These are phyloP conservation scores for Osmoderma eremita DNA, from an alignment of 2,888 invertebrate genomes.

Conservation along the genomic window DNA sequence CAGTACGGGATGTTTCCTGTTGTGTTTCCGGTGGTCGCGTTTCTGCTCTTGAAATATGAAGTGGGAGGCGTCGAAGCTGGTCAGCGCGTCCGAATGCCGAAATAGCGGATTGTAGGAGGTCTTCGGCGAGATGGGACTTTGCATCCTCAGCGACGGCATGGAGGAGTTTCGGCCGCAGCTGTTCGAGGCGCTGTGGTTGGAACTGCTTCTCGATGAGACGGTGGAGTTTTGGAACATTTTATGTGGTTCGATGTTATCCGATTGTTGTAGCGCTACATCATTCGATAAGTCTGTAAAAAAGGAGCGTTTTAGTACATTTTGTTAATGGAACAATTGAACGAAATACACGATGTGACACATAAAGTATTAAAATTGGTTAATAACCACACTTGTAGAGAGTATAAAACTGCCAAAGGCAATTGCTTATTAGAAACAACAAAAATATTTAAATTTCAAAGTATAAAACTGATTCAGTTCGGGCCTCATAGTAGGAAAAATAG, in stretches of 20 bases:
- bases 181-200: slow-evolving; percentile 55
- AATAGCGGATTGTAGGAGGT: slow-evolving; percentile 58
- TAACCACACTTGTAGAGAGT: too few relatives aligned
- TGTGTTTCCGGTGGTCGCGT: slow-evolving; percentile 32
- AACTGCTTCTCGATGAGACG: slow-evolving; percentile 59
- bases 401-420: too few relatives aligned
- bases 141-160: slow-evolving; percentile 60
- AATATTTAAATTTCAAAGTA: too few relatives aligned
- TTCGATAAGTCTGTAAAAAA: slow-evolving; percentile 24
- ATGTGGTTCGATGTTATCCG: background rate
- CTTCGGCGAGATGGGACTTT: slow-evolving; percentile 56
- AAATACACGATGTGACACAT: too few relatives aligned
- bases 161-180: slow-evolving; percentile 60
- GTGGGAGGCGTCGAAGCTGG: slow-evolving; percentile 61
- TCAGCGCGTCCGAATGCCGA: slow-evolving; percentile 57
- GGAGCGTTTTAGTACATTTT: too few relatives aligned
- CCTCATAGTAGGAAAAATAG: too few relatives aligned
- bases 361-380: too few relatives aligned
- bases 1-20: slow-evolving; percentile 62
- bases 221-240: slow-evolving; percentile 59
- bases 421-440: too few relatives aligned
- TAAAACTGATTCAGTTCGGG: too few relatives aligned
- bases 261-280: slow-evolving; percentile 22
- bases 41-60: slow-evolving; percentile 56
- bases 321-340: too few relatives aligned